phyloP scores from a whole-genome alignment of 1,140 invertebrate species.

The Heliconius melpomene region DNA sequence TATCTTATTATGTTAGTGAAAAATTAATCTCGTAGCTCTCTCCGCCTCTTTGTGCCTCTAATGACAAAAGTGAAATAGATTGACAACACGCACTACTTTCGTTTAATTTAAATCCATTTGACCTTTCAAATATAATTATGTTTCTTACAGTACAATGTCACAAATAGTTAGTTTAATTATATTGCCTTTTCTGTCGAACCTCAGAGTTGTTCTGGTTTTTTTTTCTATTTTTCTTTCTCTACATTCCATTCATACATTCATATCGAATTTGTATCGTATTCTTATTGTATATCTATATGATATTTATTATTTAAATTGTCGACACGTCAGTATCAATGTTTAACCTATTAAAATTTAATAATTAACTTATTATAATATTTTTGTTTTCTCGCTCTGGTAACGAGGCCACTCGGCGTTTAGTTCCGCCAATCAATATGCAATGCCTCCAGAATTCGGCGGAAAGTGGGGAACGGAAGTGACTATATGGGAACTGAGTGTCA shows the following conservation, averaged over 20 bases:
- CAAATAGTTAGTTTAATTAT: constrained; percentile 10
- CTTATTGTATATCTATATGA: background rate
- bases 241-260: background rate
- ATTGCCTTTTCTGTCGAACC: background rate
- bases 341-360: too few relatives aligned
- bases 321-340: too few relatives aligned
- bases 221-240: background rate
- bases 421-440: too few relatives aligned
- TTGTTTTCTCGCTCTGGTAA: too few relatives aligned
- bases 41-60: constrained; percentile 45
- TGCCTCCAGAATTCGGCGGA: too few relatives aligned
- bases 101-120: constrained; percentile 40
- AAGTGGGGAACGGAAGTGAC: too few relatives aligned
- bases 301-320: background rate
- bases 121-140: constrained; percentile 36
- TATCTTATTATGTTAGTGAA: constrained; percentile 45
- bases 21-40: constrained; percentile 48
- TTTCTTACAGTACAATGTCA: background rate
- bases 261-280: background rate
- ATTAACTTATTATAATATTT: too few relatives aligned
- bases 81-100: constrained; percentile 45
- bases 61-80: constrained; percentile 49
- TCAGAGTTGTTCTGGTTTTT: background rate
- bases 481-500: too few relatives aligned
- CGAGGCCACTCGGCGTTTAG: too few relatives aligned